Percentiles rank a stretch among this genome's conserved stretches.
Conservation (phyloP, 2,797 vertebrate genomes). For the Phrynocephalus guinanensis region DNA sequence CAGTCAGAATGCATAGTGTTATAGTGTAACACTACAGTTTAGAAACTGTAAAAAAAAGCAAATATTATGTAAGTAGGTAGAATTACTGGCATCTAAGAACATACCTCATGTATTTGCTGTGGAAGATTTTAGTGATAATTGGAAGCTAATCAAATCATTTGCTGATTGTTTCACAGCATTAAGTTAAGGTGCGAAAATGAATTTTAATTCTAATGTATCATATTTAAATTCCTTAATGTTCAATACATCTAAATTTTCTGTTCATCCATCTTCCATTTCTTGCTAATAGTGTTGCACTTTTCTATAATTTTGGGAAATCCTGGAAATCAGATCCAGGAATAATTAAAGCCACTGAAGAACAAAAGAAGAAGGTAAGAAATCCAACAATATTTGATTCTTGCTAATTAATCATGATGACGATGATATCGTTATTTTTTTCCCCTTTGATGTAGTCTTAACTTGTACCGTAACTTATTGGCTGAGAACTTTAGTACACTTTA, state of each 20-base stretch:
- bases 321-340: constrained; percentile 99
- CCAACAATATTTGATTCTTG: not conserved
- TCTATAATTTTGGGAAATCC: constrained; percentile 99
- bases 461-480: too few species aligned
- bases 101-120: not conserved
- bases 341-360: constrained; percentile 98
- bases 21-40: constrained; percentile 11
- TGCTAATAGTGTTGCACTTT: constrained; percentile 92
- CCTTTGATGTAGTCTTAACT: not conserved
- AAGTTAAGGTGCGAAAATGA: constrained; percentile 20
- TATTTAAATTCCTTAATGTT: constrained; percentile 84
- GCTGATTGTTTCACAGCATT: constrained; percentile 34
- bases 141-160: not conserved
- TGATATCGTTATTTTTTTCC: not conserved
- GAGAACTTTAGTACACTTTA: too few species aligned
- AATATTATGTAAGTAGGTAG: constrained; percentile 9
- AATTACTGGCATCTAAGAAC: not conserved
- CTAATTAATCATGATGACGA: not conserved
- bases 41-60: constrained; percentile 20
- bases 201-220: not conserved
- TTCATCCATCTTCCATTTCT: constrained; percentile 97
- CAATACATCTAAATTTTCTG: constrained; percentile 92
- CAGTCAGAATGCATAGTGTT: not conserved
- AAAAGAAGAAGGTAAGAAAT: constrained; percentile 96
- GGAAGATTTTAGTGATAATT: not conserved